Evolutionary conservation across 2,113 vertebrate genomes (phyloP).

Genomic region (Uropsilus gracilis): DNA sequence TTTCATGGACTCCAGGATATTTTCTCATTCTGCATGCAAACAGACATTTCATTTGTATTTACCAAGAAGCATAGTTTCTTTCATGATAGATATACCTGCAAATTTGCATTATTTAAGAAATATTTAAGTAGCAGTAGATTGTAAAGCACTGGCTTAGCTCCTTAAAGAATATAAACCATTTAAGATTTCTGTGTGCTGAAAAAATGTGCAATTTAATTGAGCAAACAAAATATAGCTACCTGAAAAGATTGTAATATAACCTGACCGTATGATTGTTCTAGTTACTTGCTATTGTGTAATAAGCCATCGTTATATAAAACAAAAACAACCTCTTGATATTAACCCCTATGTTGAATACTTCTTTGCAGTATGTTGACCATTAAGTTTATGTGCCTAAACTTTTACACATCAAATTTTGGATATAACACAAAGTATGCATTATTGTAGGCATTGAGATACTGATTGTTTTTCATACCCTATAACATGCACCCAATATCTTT

Average conservation of each 20-base stretch:
- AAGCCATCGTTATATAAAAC: not conserved
- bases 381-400: conserved; percentile 5
- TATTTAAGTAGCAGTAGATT: conserved; percentile 42
- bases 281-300: not conserved
- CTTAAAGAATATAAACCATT: conserved; percentile 20
- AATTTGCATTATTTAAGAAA: conserved; percentile 23
- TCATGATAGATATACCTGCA: not conserved
- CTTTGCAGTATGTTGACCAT: not conserved
- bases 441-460: not conserved
- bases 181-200: not conserved
- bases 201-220: not conserved
- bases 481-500: not conserved
- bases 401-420: not conserved
- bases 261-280: not conserved
- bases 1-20: not conserved
- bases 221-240: conserved; percentile 9
- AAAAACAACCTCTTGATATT: not conserved
- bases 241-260: not conserved
- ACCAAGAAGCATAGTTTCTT: not conserved
- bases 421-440: not conserved
- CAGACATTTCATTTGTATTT: not conserved
- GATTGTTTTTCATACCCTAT: not conserved
- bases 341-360: not conserved
- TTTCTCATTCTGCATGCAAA: not conserved
- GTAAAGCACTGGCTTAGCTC: not conserved